phyloP scores from a whole-genome alignment of 2,797 vertebrate species.

The Syngnathus rostellatus region DNA sequence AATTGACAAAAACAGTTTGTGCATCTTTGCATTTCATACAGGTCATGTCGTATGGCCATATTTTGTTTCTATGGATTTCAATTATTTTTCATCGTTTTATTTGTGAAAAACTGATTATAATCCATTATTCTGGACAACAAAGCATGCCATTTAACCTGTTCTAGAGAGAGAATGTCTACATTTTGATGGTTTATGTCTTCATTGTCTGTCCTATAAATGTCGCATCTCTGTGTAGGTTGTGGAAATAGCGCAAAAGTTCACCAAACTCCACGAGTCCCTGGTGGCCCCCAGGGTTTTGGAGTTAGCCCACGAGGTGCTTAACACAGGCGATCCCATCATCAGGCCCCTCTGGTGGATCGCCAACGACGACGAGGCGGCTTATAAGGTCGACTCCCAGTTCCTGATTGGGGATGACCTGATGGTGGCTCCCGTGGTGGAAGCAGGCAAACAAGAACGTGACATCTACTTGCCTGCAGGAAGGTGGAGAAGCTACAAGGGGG shows the following conservation, averaged over 20 bases:
- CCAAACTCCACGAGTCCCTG: conserved; percentile 73
- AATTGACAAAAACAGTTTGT: too few species aligned
- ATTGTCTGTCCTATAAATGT: neutral
- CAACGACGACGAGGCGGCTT: conserved; percentile 73
- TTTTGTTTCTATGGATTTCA: neutral
- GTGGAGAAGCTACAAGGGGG: conserved; percentile 89
- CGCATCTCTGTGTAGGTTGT: conserved; percentile 62
- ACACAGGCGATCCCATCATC: conserved; percentile 86
- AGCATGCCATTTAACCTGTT: too few species aligned
- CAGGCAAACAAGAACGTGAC: conserved; percentile 85
- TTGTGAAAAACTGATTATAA: too few species aligned
- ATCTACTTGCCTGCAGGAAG: conserved; percentile 86
- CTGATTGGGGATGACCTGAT: conserved; percentile 89
- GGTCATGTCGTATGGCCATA: neutral
- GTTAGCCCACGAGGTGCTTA: conserved; percentile 77
- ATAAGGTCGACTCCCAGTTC: conserved; percentile 90
- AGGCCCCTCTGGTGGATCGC: conserved; percentile 96
- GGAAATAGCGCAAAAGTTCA: conserved; percentile 83
- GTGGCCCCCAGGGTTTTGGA: conserved; percentile 84
- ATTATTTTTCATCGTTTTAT: neutral
- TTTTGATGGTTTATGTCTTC: neutral
- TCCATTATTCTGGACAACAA: too few species aligned
- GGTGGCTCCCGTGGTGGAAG: conserved; percentile 88
- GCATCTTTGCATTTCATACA: too few species aligned
- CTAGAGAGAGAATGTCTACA: too few species aligned